Evolutionary conservation across 2,888 invertebrate genomes (phyloP).

Genomic region (Cactoblastis cactorum): DNA sequence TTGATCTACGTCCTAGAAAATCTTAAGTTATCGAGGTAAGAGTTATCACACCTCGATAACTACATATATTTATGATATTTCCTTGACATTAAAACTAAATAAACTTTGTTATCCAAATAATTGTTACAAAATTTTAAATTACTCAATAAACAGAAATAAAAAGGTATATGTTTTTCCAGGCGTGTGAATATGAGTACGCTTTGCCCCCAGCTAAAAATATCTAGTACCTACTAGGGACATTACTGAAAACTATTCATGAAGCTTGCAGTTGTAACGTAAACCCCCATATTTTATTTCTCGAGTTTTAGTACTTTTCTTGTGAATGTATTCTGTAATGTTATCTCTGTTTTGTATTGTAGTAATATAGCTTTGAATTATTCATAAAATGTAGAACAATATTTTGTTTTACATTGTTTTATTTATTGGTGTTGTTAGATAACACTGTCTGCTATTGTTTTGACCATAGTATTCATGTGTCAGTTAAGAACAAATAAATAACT

Average conservation of each 20-base stretch:
- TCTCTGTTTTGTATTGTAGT: not conserved
- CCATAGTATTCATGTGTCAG: no score
- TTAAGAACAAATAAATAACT: no score
- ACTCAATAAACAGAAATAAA: no score
- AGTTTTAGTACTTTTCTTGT: not conserved
- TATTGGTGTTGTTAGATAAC: no score
- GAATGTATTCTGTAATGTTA: not conserved
- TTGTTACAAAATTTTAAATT: no score
- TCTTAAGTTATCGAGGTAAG: no score
- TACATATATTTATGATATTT: no score
- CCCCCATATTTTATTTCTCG: not conserved
- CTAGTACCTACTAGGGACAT: slow-evolving; percentile 3
- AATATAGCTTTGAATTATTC: not conserved
- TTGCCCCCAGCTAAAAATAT: not conserved
- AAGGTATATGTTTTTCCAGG: not conserved
- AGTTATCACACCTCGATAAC: no score
- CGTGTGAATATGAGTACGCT: not conserved
- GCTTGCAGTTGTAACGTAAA: slow-evolving; percentile 2
- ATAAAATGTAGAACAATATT: not conserved
- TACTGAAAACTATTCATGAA: slow-evolving; percentile 4
- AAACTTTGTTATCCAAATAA: no score
- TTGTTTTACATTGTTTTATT: not conserved
- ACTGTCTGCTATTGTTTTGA: no score
- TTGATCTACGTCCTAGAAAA: no score
- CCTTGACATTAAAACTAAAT: no score